Evolutionary conservation across 2,797 vertebrate genomes (phyloP), one percentile per base, ranked within the genome.

Genomic region (Bradypodion ventrale): DNA sequence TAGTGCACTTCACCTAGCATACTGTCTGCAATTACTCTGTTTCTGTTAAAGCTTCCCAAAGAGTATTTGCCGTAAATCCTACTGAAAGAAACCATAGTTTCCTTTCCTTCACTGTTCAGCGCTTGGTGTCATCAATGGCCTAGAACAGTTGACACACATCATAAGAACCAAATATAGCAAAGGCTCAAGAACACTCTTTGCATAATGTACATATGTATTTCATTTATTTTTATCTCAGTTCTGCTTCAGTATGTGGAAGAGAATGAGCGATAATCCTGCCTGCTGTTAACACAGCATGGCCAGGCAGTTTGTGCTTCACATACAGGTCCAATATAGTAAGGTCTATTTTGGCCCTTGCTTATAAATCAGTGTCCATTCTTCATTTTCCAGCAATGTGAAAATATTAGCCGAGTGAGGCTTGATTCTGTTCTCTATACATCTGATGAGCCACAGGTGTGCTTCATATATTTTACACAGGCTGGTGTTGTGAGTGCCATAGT

Each of bases 161-260:
- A 92, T 92, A 90, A 86, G 91, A 93, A 93, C 89, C 92, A 94
- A 94, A 93, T 93, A 93, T 93, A 94, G 92, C 90, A 15, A 93
- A 89, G 91, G 91, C 93, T 93, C 90, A 94, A 93, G 94, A 93
- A 94, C 93, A 93, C 92, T 92, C 90, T 94, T 93, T 93, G 94
- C 92, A 93, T 94, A 94, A 93, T 94, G 91, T 93, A 92, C 93
- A 94, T 93, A 94, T 94, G 93, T 91, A 93, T 94, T 94, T 94
- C 89, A 92, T 91, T 93, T 94, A 94, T 94, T 94, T 94, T 93
- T 92, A 90, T 93, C 92, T 88, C 93, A 93, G 92, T 94, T 94
- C 91, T 94, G 91, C 89, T 92, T 92, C 91, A 93, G 87, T 93
- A 93, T 94, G 93, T 94, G 93, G 93, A 92, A 93, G 91, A 91